Conservation (phyloP, 2,888 invertebrate genomes). For the Callinectes sapidus region DNA sequence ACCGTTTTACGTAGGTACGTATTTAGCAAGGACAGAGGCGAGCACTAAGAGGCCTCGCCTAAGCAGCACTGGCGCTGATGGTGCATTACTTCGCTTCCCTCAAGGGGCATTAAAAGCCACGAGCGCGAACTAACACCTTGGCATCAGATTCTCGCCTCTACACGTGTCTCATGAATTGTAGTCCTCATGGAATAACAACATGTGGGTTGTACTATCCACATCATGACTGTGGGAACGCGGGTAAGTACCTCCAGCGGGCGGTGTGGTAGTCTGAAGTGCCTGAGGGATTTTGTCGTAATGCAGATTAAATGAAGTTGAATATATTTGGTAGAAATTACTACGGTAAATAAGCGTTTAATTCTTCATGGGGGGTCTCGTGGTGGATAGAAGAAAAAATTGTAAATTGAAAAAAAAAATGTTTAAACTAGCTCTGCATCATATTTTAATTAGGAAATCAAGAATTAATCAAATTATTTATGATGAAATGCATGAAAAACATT, state of each 20-base stretch:
- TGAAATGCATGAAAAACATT: background rate
- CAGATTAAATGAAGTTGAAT: background rate
- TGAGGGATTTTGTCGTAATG: background rate
- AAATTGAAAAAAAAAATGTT: background rate
- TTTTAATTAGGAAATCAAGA: background rate
- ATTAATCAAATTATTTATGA: background rate
- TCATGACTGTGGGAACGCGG: background rate
- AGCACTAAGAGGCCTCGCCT: background rate
- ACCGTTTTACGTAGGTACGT: background rate
- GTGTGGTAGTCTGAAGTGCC: background rate
- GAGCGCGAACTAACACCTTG: background rate
- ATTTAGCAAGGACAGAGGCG: background rate
- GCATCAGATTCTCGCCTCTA: background rate
- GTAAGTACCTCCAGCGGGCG: background rate
- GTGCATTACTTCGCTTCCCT: background rate
- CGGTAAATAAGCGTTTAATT: background rate
- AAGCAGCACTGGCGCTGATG: background rate
- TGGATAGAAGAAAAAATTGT: background rate
- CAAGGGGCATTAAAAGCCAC: background rate
- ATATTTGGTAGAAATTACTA: background rate
- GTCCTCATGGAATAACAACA: background rate
- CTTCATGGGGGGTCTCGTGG: background rate
- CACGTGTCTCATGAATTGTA: background rate
- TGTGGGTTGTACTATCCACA: background rate
- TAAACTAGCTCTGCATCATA: background rate